phyloP scores from a whole-genome alignment of 2,888 invertebrate species.

The Trichogramma dendrolimi region DNA sequence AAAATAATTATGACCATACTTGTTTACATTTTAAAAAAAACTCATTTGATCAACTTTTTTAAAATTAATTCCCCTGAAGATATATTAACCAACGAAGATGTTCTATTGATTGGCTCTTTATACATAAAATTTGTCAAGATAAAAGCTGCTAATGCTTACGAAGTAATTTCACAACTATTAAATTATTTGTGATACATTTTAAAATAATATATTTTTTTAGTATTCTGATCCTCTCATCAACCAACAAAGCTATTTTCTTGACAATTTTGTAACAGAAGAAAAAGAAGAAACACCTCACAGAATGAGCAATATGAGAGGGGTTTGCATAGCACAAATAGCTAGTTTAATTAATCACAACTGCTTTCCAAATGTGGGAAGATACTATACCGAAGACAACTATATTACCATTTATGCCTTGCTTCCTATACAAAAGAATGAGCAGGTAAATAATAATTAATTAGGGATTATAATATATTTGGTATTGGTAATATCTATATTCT shows the following conservation, averaged over 20 bases:
- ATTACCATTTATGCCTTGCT: neutral
- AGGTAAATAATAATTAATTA: neutral
- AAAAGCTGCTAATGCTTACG: neutral
- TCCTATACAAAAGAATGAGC: neutral
- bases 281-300: neutral
- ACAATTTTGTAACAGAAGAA: too few species aligned
- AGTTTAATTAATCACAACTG: constrained; percentile 1
- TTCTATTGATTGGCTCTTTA: neutral
- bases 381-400: neutral
- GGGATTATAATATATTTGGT: neutral
- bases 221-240: too few species aligned
- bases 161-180: too few species aligned
- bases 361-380: neutral
- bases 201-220: too few species aligned
- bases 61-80: too few species aligned
- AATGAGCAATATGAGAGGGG: neutral
- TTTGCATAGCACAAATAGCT: neutral
- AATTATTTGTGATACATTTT: too few species aligned
- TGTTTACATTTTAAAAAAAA: too few species aligned
- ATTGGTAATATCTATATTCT: neutral
- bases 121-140: neutral
- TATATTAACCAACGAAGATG: neutral
- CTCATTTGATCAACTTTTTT: too few species aligned
- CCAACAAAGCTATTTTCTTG: too few species aligned
- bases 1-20: too few species aligned